phyloP scores from a whole-genome alignment of 1,140 invertebrate species.

The Ridgeia piscesae region DNA sequence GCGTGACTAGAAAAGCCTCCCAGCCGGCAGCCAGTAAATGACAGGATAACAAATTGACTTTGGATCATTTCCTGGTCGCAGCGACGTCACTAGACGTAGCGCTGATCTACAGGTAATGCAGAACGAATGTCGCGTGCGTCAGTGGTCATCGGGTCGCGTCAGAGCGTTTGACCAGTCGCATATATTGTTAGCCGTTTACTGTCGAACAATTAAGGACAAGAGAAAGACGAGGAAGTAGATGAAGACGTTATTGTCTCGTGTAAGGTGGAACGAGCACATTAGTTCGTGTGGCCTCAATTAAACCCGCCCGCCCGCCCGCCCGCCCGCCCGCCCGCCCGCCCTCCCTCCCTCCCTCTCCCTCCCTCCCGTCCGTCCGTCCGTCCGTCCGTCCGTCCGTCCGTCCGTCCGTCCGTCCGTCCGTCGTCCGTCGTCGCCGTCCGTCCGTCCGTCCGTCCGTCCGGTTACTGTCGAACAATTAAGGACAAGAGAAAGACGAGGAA shows the following conservation, averaged over 20 bases:
- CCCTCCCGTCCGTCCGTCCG: too few species aligned
- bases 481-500: neutral
- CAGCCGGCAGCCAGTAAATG: neutral
- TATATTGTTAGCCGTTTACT: neutral
- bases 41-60: constrained; percentile 10
- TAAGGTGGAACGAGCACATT: too few species aligned
- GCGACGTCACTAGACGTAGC: neutral
- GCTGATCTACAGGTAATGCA: neutral
- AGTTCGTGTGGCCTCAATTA: too few species aligned
- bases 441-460: too few species aligned
- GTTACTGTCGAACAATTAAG: neutral
- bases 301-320: too few species aligned
- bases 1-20: neutral
- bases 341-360: too few species aligned
- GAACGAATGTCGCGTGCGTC: neutral
- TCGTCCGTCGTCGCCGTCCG: too few species aligned
- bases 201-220: neutral
- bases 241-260: too few species aligned
- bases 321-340: too few species aligned
- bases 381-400: too few species aligned
- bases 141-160: too few species aligned
- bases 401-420: too few species aligned
- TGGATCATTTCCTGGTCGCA: neutral
- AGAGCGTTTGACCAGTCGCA: neutral
- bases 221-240: neutral